Conservation (phyloP, 2,888 invertebrate species). For the Drosophila koepferae region DNA sequence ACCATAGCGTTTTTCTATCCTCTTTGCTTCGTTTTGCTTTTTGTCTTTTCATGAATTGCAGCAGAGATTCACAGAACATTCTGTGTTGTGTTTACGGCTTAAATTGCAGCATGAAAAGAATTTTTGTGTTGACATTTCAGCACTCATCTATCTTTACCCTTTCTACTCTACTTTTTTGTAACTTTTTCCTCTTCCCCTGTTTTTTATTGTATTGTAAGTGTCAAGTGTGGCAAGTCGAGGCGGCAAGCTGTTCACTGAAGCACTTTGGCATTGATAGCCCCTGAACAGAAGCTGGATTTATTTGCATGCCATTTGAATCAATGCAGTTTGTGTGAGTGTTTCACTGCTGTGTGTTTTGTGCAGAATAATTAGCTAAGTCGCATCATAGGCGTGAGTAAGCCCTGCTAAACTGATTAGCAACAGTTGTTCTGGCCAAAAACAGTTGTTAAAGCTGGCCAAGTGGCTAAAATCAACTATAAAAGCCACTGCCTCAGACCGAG, state of each 20-base stretch:
- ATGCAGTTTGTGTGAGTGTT: conserved; percentile 31
- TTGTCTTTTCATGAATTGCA: conserved; percentile 52
- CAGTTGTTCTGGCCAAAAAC: conserved; percentile 55
- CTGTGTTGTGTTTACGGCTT: conserved; percentile 66
- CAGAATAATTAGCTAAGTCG: conserved; percentile 39
- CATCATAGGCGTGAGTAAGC: conserved; percentile 25
- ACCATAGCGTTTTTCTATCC: conserved; percentile 12
- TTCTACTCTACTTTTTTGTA: conserved; percentile 2
- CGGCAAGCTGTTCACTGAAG: conserved; percentile 45
- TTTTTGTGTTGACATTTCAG: conserved; percentile 66
- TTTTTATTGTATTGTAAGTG: conserved; percentile 26
- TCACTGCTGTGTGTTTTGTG: conserved; percentile 21
- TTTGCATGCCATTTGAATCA: conserved; percentile 50
- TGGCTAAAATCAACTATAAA: conserved; percentile 37
- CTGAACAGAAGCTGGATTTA: conserved; percentile 46
- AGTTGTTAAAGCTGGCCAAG: conserved; percentile 47
- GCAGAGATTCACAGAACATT: conserved; percentile 47
- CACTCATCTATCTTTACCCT: conserved; percentile 45
- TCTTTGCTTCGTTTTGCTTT: neutral
- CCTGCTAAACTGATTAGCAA: conserved; percentile 24
- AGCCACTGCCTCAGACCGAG: conserved; percentile 2
- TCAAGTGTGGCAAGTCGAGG: conserved; percentile 69
- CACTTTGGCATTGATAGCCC: conserved; percentile 62
- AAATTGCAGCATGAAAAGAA: conserved; percentile 74
- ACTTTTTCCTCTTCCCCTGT: conserved; percentile 3